Percentiles rank a stretch among this genome's conserved stretches.
Evolutionary conservation across 2,888 invertebrate genomes (phyloP).

Genomic region (Ormyrus thymus): DNA sequence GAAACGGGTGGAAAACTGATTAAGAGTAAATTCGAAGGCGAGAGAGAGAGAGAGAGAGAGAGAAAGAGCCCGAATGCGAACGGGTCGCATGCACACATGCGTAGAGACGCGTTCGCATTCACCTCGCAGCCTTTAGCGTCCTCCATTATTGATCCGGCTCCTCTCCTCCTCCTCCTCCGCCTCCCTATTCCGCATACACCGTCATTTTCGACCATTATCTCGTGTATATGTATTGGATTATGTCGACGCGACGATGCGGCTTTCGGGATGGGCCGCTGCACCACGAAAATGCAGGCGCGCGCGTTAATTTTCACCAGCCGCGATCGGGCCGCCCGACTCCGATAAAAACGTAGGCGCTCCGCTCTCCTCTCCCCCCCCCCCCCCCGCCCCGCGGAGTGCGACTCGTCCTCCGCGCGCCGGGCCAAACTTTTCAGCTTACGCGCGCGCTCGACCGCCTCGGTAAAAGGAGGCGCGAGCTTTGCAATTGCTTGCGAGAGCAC

Average conservation of each 20-base stretch:
- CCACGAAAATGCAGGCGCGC: not conserved
- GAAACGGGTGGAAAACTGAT: slow-evolving; percentile 11
- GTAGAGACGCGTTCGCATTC: not conserved
- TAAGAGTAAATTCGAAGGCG: slow-evolving; percentile 21
- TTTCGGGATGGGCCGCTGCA: not conserved
- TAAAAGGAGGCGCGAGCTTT: too few species aligned
- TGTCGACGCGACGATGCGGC: not conserved
- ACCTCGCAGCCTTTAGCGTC: slow-evolving; percentile 21
- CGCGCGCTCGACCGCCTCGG: not conserved
- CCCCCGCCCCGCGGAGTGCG: not conserved
- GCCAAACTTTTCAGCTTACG: not conserved
- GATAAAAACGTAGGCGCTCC: not conserved
- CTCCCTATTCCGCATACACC: not conserved
- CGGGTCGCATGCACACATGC: not conserved
- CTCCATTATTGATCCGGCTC: slow-evolving; percentile 46
- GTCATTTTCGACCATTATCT: slow-evolving; percentile 52
- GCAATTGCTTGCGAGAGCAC: too few species aligned
- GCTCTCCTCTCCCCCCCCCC: not conserved
- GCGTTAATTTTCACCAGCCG: not conserved
- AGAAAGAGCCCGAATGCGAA: not conserved
- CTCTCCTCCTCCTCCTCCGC: slow-evolving; percentile 1
- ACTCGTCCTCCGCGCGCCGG: not conserved
- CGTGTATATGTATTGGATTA: slow-evolving; percentile 43
- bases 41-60: too few species aligned
- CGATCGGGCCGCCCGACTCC: too few species aligned